A percentile compares a stretch with the other conserved stretches of the same genome.
Conservation (phyloP, 2,113 vertebrate genomes). For the Ovis aries region DNA sequence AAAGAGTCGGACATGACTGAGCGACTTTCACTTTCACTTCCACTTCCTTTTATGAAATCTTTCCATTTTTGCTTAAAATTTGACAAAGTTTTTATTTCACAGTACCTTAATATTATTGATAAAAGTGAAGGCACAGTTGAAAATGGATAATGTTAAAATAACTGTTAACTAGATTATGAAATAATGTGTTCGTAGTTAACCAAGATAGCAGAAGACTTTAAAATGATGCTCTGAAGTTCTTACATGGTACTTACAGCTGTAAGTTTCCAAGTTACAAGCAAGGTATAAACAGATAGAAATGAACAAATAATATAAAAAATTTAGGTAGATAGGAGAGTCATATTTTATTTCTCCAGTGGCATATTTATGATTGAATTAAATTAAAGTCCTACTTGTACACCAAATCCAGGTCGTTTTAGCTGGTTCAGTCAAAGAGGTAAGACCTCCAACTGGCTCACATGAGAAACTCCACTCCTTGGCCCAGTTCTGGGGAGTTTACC, state of each 20-base stretch:
- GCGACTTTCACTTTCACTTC: neutral
- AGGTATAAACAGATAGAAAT: neutral
- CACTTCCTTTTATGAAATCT: neutral
- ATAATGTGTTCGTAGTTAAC: neutral
- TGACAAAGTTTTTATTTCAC: neutral
- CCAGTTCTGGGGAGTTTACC: neutral
- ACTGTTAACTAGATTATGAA: neutral
- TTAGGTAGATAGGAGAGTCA: neutral
- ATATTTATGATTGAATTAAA: conserved; percentile 66
- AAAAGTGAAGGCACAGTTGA: neutral
- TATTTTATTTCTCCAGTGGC: conserved; percentile 59
- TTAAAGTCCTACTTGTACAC: conserved; percentile 91
- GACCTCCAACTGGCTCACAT: conserved; percentile 93
- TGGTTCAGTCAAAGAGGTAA: conserved; percentile 93
- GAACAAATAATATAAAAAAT: conserved; percentile 11
- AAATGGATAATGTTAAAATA: neutral
- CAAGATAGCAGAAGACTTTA: neutral
- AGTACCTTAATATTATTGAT: neutral
- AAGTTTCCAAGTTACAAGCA: neutral
- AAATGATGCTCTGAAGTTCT: neutral
- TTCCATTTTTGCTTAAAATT: neutral
- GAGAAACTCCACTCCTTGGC: conserved; percentile 90
- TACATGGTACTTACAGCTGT: neutral
- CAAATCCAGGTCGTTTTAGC: conserved; percentile 93
- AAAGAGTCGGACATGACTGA: neutral